These are phyloP conservation scores for Danaus chrysippus DNA, from an alignment of 2,888 invertebrate species.

Conservation along the genomic window DNA sequence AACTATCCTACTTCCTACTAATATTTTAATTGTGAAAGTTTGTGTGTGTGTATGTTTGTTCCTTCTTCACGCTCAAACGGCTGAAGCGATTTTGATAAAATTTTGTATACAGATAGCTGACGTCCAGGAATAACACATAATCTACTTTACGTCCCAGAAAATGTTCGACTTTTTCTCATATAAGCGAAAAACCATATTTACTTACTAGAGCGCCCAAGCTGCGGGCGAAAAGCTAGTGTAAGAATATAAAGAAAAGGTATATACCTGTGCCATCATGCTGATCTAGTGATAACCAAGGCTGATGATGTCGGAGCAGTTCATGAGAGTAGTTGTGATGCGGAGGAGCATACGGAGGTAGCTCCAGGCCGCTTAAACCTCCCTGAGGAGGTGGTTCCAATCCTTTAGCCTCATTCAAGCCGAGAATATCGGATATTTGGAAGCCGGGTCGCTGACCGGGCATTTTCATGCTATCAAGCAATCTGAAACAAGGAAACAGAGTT, in stretches of 20 bases:
- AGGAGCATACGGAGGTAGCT: slow-evolving; percentile 63
- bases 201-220: no score
- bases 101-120: no score
- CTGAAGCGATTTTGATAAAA: no score
- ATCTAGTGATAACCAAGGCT: slow-evolving; percentile 67
- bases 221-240: no score
- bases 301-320: slow-evolving; percentile 66
- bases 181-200: no score
- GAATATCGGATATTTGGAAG: slow-evolving; percentile 95
- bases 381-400: slow-evolving; percentile 61
- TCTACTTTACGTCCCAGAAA: no score
- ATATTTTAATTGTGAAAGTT: no score
- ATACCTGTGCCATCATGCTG: slow-evolving; percentile 65
- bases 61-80: no score
- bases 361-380: slow-evolving; percentile 51
- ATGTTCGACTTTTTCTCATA: no score
- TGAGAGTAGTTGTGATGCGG: slow-evolving; percentile 65
- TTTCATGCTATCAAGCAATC: slow-evolving; percentile 90
- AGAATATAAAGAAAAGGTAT: slow-evolving; percentile 28
- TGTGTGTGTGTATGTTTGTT: no score
- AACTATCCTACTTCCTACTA: no score
- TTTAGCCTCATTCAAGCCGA: slow-evolving; percentile 89
- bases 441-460: slow-evolving; percentile 89
- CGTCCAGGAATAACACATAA: no score
- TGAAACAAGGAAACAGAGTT: slow-evolving; percentile 50